Evolutionary conservation across 64 coral and sea anemone genomes (phyloP).

Genomic region (Trachythela sp.): DNA sequence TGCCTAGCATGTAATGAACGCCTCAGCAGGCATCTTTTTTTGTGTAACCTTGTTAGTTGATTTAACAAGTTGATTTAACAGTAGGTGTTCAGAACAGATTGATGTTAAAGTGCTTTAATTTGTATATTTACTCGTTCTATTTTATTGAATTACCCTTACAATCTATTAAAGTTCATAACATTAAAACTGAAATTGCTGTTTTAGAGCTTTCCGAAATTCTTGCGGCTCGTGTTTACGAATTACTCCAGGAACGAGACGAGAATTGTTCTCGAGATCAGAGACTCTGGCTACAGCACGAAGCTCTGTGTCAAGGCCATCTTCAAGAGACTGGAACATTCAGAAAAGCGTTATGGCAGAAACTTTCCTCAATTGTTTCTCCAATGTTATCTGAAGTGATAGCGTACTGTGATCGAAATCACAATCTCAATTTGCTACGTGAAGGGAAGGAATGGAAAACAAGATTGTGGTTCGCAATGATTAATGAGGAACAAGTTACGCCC

Average conservation of each 20-base stretch:
- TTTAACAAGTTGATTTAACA: no score
- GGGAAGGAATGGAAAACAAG: constrained; percentile 4
- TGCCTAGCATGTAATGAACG: no score
- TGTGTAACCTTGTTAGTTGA: no score
- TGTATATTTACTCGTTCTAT: no score
- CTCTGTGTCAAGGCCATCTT: constrained; percentile 49
- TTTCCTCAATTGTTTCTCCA: constrained; percentile 66
- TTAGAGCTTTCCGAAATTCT: constrained; percentile 49
- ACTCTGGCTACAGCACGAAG: constrained; percentile 60
- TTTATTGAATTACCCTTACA: no score
- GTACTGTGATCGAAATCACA: constrained; percentile 59
- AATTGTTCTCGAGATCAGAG: background rate
- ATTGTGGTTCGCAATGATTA: constrained; percentile 56
- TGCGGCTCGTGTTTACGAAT: constrained; percentile 45
- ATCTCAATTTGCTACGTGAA: constrained; percentile 51
- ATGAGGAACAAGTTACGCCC: constrained; percentile 13
- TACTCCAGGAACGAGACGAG: constrained; percentile 65
- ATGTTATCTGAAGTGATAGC: constrained; percentile 68
- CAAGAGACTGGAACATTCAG: constrained; percentile 78
- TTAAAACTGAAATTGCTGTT: background rate
- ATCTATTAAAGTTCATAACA: background rate
- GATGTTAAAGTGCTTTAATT: no score
- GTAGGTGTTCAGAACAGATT: no score
- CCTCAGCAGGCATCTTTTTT: no score
- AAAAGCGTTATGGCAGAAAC: constrained; percentile 76